These are phyloP conservation scores for Phaenicophaeus curvirostris DNA, from an alignment of 2,797 vertebrate genomes.

Conservation along the genomic window DNA sequence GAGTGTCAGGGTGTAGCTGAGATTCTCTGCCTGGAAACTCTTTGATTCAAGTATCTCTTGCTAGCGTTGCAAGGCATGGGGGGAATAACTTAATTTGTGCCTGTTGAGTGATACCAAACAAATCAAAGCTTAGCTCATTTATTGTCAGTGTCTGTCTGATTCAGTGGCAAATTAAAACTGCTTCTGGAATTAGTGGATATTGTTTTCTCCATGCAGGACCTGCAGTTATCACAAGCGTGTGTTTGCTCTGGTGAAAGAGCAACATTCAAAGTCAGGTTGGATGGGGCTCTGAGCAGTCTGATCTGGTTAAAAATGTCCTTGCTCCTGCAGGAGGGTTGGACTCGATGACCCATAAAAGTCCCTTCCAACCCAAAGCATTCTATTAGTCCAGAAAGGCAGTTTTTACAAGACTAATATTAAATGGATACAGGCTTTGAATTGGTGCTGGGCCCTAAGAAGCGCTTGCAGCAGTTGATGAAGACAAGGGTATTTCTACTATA, in stretches of 20 bases:
- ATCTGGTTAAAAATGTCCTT: no score
- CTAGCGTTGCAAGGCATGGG: not conserved
- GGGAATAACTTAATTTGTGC: not conserved
- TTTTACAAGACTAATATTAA: not conserved
- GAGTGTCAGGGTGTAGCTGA: not conserved
- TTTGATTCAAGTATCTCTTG: not conserved
- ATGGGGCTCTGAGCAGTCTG: no score
- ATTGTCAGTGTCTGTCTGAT: not conserved
- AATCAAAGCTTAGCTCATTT: not conserved
- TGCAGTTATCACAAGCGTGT: not conserved
- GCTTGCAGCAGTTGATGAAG: not conserved
- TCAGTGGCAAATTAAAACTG: not conserved
- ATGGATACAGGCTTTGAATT: not conserved
- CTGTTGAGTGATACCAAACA: not conserved
- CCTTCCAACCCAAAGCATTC: no score
- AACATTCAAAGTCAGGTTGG: no score
- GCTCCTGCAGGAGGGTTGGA: no score
- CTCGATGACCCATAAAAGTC: no score
- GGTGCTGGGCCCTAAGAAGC: not conserved
- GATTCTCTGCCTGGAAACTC: not conserved
- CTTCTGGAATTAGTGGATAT: not conserved
- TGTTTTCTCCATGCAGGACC: not conserved
- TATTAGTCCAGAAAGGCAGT: not conserved
- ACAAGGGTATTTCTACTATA: not conserved
- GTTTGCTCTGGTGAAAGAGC: not conserved